Evolutionary conservation across 1,140 invertebrate genomes (phyloP), one percentile per base, ranked within the genome.

Genomic region (Drosophila subobscura): DNA sequence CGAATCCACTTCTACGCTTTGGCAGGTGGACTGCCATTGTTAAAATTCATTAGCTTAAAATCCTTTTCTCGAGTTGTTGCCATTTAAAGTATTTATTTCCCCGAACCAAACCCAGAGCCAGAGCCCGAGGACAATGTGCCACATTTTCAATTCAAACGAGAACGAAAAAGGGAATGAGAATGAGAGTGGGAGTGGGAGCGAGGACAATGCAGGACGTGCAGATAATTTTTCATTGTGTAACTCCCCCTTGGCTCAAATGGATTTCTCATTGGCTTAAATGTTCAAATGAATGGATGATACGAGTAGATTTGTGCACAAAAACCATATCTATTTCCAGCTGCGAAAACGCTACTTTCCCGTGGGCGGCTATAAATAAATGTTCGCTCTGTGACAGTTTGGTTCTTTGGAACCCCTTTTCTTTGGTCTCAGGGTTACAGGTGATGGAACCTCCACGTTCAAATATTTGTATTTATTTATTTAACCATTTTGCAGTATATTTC

Each of bases 31-130:
- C 12, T 29, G 47, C 72, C 42, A 86, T 86, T 84, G 72, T 86
- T 84, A 84, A 80, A 85, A 84, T 86, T 84, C 77, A 84, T 84
- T 84, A 85, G 77, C 63, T 61, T 47, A 46, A 84, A 85, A 84
- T 84, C 80, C 80, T 86, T 84, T 74, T 70, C 59, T 70, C 63
- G 49, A 72, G 66, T 42, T 83, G 47, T 63, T 65, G 59, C 59
- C 72, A 76, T 68, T 63, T 71, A 22, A 37, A 37, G 33, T 33
- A 33, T 33, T 33, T 33, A 33, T 33, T 10, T 33, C 25, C 5
- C 2, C 6, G 52, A 16, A 41, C 45, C 7, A 49, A n/a, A 23
- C 23, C 25, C 8, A 20, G 27, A 23, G 22, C 20, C 41, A 37
- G 29, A 12, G 37, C 29, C 14, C 22, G 12, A 10, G 8, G 29